Base-by-base conservation (phyloP, 2,797 vertebrate genomes). In the Chromobotia macracanthus region DNA sequence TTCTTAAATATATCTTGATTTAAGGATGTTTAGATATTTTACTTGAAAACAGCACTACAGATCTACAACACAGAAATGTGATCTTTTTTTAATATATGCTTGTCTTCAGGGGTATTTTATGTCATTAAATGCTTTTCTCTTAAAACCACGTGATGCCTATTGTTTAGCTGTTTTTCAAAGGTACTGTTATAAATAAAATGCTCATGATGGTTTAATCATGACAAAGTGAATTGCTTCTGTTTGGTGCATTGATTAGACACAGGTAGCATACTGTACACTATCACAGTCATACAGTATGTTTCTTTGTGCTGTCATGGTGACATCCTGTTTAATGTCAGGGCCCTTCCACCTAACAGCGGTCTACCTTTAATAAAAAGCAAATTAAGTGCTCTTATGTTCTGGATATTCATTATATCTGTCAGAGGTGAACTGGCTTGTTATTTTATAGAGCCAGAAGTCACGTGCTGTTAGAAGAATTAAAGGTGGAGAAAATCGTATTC, bases 261-360 rank as follows among this genome's bases (percentile, higher is more conserved):
- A 31, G 15, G 23, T 35, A 63, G n/a, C 21, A 58, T 58, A 25
- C 23, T 1, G 19, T 58, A n/a, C n/a, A n/a, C n/a, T n/a, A 2
- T 25, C 55, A 25, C 6, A 61, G 23, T 35, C 28, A 67, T n/a
- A n/a, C n/a, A n/a, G n/a, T n/a, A n/a, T n/a, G n/a, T n/a, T n/a
- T n/a, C n/a, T n/a, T n/a, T n/a, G n/a, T n/a, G n/a, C 73, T 83
- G 73, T 88, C 84, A 88, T n/a, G 0, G 67, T 85, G 85, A 87
- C 85, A 87, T 41, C 1, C 13, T 83, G 80, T 89, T 83, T 87
- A 86, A n/a, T n/a, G n/a, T n/a, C n/a, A n/a, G n/a, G n/a, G n/a
- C 80, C 72, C 55, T 77, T 25, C 5, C 66, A 53, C 0, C n/a
- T 53, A 23, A 31, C 8, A 71, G 69, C 56, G n/a, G 66, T 35